Evolutionary conservation across 2,888 invertebrate genomes (phyloP), one percentile per base, ranked within the genome.

Genomic region (Platerodrilus igneus): DNA sequence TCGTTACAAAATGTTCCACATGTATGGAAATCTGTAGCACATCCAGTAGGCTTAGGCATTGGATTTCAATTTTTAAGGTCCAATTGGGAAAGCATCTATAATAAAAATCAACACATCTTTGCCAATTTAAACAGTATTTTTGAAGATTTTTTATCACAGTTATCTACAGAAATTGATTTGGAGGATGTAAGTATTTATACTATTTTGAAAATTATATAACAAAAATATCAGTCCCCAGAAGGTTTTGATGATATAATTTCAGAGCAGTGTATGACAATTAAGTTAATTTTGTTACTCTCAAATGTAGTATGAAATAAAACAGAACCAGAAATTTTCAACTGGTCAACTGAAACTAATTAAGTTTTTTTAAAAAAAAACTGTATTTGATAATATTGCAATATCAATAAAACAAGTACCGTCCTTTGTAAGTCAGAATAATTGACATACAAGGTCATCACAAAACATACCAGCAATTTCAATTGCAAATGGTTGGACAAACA

Each of bases 101-200:
- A 57, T n/a, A 55, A 52, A 3, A 65, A 63, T 41, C 56, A 63
- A 39, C 62, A 63, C 15, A 54, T 60, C 16, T 59, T 55, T 41
- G 48, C 58, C n/a, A 59, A 65, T 34, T 54, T 66, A 27, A 61
- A 56, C 36, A 53, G 55, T 2, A 66, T 68, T 27, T 60, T 65
- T 41, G 58, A 63, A 41, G 62, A 66, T 28, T 66, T 67, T 47
- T 51, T 68, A 3, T 59, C 61, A 2, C 56, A 57, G 32, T 50
- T 68, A 34, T 60, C 66, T 1, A 64, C 62, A 3, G 58, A 65
- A 50, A 53, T 59, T 13, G 68, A 68, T 52, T 53, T 66, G 30
- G 64, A 67, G 52, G 64, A 68, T 54, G 67, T 67, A 57, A 56
- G 60, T 52, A 18, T n/a, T n/a, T n/a, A n/a, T n/a, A n/a, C n/a